A percentile compares a stretch with the other conserved stretches of the same genome.
phyloP scores from a whole-genome alignment of 2,888 invertebrate species.

The Trissoscelio sp. region DNA sequence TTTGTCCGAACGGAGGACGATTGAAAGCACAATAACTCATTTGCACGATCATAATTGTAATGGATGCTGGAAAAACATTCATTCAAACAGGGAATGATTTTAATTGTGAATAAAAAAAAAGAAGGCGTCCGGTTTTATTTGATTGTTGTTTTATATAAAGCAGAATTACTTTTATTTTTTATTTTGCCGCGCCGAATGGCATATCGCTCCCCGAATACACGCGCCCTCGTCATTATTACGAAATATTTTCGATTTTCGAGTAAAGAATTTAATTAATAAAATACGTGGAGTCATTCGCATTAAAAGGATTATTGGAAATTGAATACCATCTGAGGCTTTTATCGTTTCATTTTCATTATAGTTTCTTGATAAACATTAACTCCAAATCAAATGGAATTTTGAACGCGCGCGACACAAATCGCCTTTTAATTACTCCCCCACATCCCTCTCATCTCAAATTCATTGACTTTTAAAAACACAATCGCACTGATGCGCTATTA shows the following conservation, averaged over 20 bases:
- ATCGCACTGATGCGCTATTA: conserved; percentile 10
- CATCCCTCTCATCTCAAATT: conserved; percentile 8
- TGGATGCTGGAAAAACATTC: conserved; percentile 52
- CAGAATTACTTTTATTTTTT: conserved; percentile 15
- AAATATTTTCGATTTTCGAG: conserved; percentile 68
- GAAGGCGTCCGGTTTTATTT: conserved; percentile 5
- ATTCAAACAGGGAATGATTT: conserved; percentile 28
- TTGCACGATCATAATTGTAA: conserved; percentile 52
- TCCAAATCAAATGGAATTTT: conserved; percentile 53
- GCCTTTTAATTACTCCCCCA: conserved; percentile 35
- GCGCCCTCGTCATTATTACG: conserved; percentile 58
- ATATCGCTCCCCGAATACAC: conserved; percentile 3
- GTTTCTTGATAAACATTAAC: conserved; percentile 62
- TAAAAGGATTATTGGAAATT: conserved; percentile 65
- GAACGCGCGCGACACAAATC: conserved; percentile 9
- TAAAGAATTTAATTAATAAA: conserved; percentile 69
- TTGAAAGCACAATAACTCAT: conserved; percentile 52
- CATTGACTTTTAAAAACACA: conserved; percentile 16
- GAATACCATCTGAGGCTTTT: conserved; percentile 59
- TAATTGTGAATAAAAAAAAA: conserved; percentile 46
- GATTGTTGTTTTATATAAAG: conserved; percentile 27
- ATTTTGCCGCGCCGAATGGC: conserved; percentile 9
- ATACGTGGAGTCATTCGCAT: conserved; percentile 67
- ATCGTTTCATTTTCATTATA: conserved; percentile 59
- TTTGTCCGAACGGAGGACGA: conserved; percentile 32